phyloP scores from a whole-genome alignment of 2,113 vertebrate species.

The Paratilapia polleni region DNA sequence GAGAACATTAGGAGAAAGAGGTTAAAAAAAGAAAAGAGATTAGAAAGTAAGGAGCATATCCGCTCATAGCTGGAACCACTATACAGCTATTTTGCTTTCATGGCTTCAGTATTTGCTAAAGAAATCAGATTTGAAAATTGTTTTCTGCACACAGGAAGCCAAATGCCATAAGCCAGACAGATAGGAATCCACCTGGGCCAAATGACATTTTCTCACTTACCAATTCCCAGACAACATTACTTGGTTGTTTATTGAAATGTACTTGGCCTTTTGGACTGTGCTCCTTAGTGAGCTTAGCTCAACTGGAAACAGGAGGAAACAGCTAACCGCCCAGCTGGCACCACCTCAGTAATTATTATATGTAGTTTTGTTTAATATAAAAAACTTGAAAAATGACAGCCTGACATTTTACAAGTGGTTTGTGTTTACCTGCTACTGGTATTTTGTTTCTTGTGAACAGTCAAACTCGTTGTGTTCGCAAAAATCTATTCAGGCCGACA shows the following conservation, averaged over 20 bases:
- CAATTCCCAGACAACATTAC: conserved; percentile 16
- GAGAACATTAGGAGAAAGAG: background rate
- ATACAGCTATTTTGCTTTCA: background rate
- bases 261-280: conserved; percentile 13
- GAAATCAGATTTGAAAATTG: conserved; percentile 22
- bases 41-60: background rate
- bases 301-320: conserved; percentile 2
- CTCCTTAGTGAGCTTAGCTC: background rate
- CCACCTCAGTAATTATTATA: background rate
- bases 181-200: conserved; percentile 28
- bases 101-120: conserved; percentile 19
- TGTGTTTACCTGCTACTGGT: background rate
- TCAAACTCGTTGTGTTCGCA: background rate
- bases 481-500: background rate
- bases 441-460: background rate
- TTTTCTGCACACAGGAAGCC: background rate
- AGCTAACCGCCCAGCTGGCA: background rate
- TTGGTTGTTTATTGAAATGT: conserved; percentile 40
- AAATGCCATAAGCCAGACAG: conserved; percentile 38
- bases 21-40: background rate
- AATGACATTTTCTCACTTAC: conserved; percentile 46
- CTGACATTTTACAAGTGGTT: background rate
- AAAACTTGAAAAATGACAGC: background rate
- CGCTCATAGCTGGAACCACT: background rate
- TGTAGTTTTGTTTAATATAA: background rate